Conservation (phyloP, 2,797 vertebrate genomes). For the Pempheris klunzingeri region DNA sequence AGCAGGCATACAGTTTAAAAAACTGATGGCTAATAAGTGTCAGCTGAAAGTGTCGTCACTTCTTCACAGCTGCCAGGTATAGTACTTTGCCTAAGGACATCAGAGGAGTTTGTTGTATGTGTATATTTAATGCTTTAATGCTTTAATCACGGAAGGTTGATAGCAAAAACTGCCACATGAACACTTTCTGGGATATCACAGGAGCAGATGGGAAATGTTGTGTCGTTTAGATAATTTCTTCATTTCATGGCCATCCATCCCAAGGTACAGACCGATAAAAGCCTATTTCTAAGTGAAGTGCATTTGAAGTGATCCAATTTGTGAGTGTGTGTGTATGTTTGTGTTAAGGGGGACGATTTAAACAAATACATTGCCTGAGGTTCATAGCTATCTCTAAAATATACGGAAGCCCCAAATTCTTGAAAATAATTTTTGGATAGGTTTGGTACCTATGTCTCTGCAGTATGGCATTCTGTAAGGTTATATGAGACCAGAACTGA, state of each 20-base stretch:
- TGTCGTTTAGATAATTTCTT: conserved; percentile 51
- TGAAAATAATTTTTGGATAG: conserved; percentile 2
- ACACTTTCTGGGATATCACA: conserved; percentile 38
- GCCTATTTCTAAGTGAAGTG: conserved; percentile 29
- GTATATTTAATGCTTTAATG: conserved; percentile 54
- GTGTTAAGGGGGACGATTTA: conserved; percentile 10
- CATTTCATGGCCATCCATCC: conserved; percentile 62
- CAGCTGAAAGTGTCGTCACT: conserved; percentile 44
- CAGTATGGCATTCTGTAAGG: neutral
- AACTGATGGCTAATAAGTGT: conserved; percentile 40
- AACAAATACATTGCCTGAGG: conserved; percentile 9
- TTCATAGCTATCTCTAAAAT: conserved; percentile 18
- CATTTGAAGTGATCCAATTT: conserved; percentile 33
- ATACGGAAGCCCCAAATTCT: neutral
- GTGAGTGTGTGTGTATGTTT: neutral
- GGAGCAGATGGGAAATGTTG: conserved; percentile 69
- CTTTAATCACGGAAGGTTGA: conserved; percentile 60
- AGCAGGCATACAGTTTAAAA: conserved; percentile 15
- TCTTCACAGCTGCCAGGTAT: conserved; percentile 56
- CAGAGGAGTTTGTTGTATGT: conserved; percentile 49
- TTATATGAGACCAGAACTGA: neutral
- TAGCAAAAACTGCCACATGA: conserved; percentile 47
- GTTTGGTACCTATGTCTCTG: neutral
- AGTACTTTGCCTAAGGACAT: conserved; percentile 56
- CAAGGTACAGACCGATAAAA: conserved; percentile 42